A percentile compares a stretch with the other conserved stretches of the same genome.
phyloP scores from a whole-genome alignment of 1,140 invertebrate species.

The Pseudomyrmex pallidus region DNA sequence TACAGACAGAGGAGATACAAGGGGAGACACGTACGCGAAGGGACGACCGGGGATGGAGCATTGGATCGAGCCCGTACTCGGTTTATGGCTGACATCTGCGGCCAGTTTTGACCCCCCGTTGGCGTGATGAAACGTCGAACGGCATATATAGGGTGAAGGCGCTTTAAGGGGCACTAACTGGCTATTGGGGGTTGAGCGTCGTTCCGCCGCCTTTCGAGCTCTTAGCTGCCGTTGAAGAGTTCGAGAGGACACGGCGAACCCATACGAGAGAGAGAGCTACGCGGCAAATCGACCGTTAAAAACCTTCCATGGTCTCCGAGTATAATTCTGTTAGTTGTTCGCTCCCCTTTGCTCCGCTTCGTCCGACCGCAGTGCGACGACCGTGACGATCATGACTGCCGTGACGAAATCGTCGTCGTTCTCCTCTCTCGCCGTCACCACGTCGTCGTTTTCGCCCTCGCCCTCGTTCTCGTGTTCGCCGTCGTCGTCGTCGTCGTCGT shows the following conservation, averaged over 20 bases:
- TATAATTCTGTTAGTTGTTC: slow-evolving; percentile 83
- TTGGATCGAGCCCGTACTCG: slow-evolving; percentile 59
- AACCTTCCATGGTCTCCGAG: slow-evolving; percentile 76
- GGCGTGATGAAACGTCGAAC: slow-evolving; percentile 82
- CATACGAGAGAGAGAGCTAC: slow-evolving; percentile 42
- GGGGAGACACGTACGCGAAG: slow-evolving; percentile 15
- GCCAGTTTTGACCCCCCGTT: slow-evolving; percentile 82
- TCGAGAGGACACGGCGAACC: slow-evolving; percentile 31
- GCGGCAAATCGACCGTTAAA: slow-evolving; percentile 85
- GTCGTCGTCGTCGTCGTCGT: not conserved
- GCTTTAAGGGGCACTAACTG: slow-evolving; percentile 76
- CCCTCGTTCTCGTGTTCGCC: not conserved
- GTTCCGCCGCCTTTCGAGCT: slow-evolving; percentile 43
- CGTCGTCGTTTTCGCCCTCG: slow-evolving; percentile 32
- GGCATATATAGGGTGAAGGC: slow-evolving; percentile 64
- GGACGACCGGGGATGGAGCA: slow-evolving; percentile 25
- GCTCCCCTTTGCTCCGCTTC: not conserved
- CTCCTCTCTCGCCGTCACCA: slow-evolving; percentile 32
- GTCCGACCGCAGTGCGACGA: slow-evolving; percentile 53
- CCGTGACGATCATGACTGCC: slow-evolving; percentile 65
- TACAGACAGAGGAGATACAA: slow-evolving; percentile 35
- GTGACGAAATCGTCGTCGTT: slow-evolving; percentile 67
- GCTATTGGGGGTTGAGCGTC: slow-evolving; percentile 67
- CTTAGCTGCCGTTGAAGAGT: slow-evolving; percentile 45
- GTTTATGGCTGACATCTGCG: slow-evolving; percentile 84